Base-by-base conservation (phyloP, 2,888 invertebrate species). In the Slavum lentiscoides region DNA sequence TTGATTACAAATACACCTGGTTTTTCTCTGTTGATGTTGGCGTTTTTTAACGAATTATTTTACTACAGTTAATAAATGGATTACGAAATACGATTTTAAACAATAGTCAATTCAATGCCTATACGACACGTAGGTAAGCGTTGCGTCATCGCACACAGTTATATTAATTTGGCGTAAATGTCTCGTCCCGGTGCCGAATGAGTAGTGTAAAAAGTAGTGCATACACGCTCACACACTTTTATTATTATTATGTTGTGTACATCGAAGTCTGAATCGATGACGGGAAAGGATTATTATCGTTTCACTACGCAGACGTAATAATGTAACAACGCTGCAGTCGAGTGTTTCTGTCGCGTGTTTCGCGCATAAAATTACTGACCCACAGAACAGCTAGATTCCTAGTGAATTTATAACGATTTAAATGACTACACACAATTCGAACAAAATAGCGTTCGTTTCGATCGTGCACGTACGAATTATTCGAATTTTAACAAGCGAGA, bases 21-120 rank as follows among this genome's bases (percentile, higher is more conserved):
- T 49, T 49, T 49, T 49, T 49, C 49, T 15, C 49, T 49, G 13
- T 49, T 13, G 4, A 19, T 55, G 19, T 17, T 55, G 43, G 43
- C 9, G 43, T 43, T 11, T 37, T 59, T 43, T 72, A 19, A 58
- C 17, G 39, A 43, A 72, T 59, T 39, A 72, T 66, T 74, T 66
- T 55, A 21, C 55, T 66, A 30, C 30, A 17, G 6, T 66, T 59
- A 19, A 39, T 58, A 58, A 43, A 58, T n/a, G n/a, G 5, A 49
- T 68, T 76, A 43, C 23, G 59, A 68, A 76, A 76, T 17, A 59
- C 1, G 15, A 58, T 59, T 67, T 67, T 59, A 30, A 76, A 76
- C 75, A 76, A 76, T 76, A 76, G 59, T 17, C n/a, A 49, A 59
- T 76, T 68, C 68, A 68, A 68, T 68, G 23, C 30, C 3, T n/a